Conservation (phyloP, 1,140 invertebrate genomes). For the Drosophila kanapiae region DNA sequence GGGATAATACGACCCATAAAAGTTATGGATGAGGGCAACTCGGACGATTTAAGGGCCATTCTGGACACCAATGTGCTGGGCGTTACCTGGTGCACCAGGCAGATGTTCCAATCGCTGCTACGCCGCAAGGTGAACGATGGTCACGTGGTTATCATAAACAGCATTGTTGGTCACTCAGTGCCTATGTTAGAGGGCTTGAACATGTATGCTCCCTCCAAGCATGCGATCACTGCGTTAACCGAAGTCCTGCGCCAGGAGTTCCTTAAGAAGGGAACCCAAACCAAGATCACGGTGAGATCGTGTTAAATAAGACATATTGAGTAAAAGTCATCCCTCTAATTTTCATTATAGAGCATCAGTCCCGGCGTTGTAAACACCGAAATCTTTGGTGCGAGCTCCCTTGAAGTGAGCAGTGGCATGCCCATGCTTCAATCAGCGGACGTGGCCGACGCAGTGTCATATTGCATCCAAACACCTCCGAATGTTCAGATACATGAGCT, state of each 20-base stretch:
- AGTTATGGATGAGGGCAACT: conserved; percentile 66
- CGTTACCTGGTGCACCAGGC: conserved; percentile 86
- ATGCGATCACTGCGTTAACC: conserved; percentile 87
- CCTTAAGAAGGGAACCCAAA: conserved; percentile 66
- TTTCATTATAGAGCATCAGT: conserved; percentile 86
- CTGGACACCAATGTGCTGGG: conserved; percentile 87
- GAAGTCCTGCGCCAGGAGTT: conserved; percentile 89
- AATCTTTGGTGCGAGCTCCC: conserved; percentile 54
- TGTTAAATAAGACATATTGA: too few relatives aligned
- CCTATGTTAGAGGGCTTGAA: conserved; percentile 68
- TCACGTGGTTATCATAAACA: conserved; percentile 85
- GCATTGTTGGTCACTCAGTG: conserved; percentile 86
- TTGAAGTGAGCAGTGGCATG: conserved; percentile 23
- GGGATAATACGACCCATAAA: conserved; percentile 79
- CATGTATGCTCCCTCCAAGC: conserved; percentile 88
- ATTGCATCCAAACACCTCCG: conserved; percentile 87
- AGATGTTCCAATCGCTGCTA: conserved; percentile 88
- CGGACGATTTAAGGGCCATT: conserved; percentile 50
- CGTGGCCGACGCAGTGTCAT: conserved; percentile 87
- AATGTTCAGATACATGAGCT: conserved; percentile 86
- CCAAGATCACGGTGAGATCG: conserved; percentile 68
- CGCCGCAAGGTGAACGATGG: conserved; percentile 87
- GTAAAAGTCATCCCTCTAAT: neutral
- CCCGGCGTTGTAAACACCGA: conserved; percentile 87
- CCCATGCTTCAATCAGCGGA: conserved; percentile 85